Conservation (phyloP, 2,888 invertebrate genomes). For the Agriopis aurantiaria region DNA sequence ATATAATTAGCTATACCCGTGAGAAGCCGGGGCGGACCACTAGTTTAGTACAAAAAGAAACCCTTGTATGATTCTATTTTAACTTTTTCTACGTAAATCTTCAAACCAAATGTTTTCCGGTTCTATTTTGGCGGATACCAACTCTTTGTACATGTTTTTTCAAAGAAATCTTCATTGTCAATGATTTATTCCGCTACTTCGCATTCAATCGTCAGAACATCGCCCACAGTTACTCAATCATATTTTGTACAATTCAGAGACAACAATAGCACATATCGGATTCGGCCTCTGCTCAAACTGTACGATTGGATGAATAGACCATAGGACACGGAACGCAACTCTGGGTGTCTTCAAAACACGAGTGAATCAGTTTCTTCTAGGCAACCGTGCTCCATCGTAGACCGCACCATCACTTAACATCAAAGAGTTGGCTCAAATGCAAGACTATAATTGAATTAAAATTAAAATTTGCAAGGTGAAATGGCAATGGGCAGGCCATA, state of each 20-base stretch:
- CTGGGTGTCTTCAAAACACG: no score
- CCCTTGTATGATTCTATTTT: background rate
- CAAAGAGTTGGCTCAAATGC: no score
- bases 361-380: no score
- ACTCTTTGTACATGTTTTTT: conserved; percentile 4
- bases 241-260: conserved; percentile 14
- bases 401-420: no score
- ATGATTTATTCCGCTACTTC: conserved; percentile 12
- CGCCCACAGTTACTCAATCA: conserved; percentile 15
- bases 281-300: conserved; percentile 18
- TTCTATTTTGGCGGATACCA: background rate
- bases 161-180: background rate
- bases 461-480: no score
- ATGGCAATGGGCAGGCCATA: no score
- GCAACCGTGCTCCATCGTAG: no score
- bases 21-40: no score
- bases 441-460: no score
- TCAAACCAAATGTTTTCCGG: background rate
- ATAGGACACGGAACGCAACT: background rate
- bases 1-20: no score
- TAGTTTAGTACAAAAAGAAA: background rate
- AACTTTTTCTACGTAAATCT: background rate
- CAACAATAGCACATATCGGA: conserved; percentile 18
- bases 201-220: conserved; percentile 13
- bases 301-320: background rate